Percentiles rank a stretch among this genome's conserved stretches.
These are phyloP conservation scores for Myripristis murdjan DNA, from an alignment of 2,797 vertebrate genomes.

Conservation along the genomic window DNA sequence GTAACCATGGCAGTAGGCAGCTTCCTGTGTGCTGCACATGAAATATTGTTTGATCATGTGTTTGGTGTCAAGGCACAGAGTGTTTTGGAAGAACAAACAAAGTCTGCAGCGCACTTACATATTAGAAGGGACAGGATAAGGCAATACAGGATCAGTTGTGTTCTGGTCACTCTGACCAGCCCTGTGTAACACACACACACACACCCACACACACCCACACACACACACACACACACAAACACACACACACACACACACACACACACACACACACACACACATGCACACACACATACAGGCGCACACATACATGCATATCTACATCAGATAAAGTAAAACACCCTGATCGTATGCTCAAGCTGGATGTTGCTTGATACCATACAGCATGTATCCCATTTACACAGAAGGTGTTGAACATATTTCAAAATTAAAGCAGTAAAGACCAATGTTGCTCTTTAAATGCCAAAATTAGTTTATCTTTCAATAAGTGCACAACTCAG, in stretches of 20 bases:
- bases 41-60: not conserved
- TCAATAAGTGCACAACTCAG: conserved; percentile 1
- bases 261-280: conserved; percentile 2
- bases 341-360: not conserved
- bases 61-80: conserved; percentile 27
- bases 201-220: conserved; percentile 1
- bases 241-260: conserved; percentile 41
- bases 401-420: not conserved
- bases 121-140: conserved; percentile 77
- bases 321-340: not conserved
- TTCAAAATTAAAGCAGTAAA: not conserved
- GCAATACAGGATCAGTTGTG: conserved; percentile 74
- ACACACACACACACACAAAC: conserved; percentile 7
- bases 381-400: not conserved
- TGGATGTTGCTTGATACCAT: not conserved
- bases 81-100: conserved; percentile 31
- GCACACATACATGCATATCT: not conserved
- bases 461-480: too few species aligned
- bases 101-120: conserved; percentile 77
- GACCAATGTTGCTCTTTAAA: not conserved
- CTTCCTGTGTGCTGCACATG: not conserved
- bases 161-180: conserved; percentile 68
- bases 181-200: conserved; percentile 67
- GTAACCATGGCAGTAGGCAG: not conserved
- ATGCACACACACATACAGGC: conserved; percentile 7